Conservation (phyloP, 2,113 vertebrate species). For the Pyrgilauda ruficollis region DNA sequence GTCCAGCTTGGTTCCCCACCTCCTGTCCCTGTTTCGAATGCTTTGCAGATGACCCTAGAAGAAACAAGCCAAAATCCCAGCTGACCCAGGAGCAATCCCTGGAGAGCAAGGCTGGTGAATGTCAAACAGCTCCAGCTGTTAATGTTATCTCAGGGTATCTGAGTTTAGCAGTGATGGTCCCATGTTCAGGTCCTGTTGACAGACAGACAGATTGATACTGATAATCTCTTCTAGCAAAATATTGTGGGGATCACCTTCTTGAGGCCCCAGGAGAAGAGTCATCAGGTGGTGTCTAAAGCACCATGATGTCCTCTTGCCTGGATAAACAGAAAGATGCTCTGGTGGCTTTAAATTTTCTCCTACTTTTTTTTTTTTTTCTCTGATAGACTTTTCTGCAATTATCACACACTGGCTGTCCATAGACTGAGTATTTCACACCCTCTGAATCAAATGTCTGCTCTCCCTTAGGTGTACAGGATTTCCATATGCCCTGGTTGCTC, state of each 20-base stretch:
- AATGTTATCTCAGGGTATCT: background rate
- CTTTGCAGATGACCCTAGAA: background rate
- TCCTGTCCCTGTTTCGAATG: background rate
- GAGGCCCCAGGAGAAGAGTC: background rate
- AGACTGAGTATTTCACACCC: background rate
- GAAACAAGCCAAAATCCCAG: background rate
- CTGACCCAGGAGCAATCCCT: background rate
- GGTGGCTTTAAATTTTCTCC: background rate
- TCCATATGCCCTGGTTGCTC: background rate
- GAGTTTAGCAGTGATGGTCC: background rate
- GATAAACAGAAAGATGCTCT: background rate
- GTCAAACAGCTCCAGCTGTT: conserved; percentile 35
- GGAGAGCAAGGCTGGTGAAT: background rate
- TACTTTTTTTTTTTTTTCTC: background rate
- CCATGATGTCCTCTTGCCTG: background rate
- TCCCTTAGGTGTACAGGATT: background rate
- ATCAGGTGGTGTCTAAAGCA: background rate
- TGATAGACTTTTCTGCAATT: background rate
- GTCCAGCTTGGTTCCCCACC: background rate
- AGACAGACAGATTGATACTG: conserved; percentile 15
- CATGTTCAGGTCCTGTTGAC: conserved; percentile 6
- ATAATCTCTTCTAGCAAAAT: conserved; percentile 3
- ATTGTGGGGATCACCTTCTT: background rate
- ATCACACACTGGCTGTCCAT: background rate
- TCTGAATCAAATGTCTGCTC: background rate